Percentiles rank a stretch among this genome's conserved stretches.
Conservation (phyloP, 2,113 vertebrate genomes). For the Lophochroa leadbeateri region DNA sequence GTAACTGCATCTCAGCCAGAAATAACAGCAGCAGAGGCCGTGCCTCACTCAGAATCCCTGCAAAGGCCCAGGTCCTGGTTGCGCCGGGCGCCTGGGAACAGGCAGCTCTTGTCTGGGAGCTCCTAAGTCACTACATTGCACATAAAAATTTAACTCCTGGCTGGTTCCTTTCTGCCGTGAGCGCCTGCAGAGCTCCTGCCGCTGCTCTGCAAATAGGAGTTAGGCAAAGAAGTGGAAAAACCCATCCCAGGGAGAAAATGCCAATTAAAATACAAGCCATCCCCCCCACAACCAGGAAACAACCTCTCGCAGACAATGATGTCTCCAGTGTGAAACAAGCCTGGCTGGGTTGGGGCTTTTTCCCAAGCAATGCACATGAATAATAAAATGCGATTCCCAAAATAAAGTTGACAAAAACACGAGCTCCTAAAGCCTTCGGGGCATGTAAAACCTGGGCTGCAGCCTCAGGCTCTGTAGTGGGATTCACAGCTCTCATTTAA, state of each 20-base stretch:
- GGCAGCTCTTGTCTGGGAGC: neutral
- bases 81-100: neutral
- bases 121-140: neutral
- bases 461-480: neutral
- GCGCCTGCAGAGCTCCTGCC: neutral
- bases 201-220: neutral
- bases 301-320: neutral
- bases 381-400: slow-evolving; percentile 29
- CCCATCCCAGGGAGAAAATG: neutral
- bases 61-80: neutral
- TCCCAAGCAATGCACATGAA: slow-evolving; percentile 15
- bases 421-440: slow-evolving; percentile 35
- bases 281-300: neutral
- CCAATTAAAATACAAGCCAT: neutral
- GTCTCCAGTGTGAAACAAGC: neutral
- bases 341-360: neutral
- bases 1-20: neutral
- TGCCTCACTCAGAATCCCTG: neutral
- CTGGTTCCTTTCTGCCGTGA: neutral
- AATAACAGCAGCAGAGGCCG: neutral
- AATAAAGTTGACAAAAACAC: neutral
- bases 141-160: slow-evolving; percentile 30
- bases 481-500: neutral
- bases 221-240: neutral
- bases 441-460: neutral